Conservation (phyloP, 2,113 vertebrate species). For the Crotalus horridus region DNA sequence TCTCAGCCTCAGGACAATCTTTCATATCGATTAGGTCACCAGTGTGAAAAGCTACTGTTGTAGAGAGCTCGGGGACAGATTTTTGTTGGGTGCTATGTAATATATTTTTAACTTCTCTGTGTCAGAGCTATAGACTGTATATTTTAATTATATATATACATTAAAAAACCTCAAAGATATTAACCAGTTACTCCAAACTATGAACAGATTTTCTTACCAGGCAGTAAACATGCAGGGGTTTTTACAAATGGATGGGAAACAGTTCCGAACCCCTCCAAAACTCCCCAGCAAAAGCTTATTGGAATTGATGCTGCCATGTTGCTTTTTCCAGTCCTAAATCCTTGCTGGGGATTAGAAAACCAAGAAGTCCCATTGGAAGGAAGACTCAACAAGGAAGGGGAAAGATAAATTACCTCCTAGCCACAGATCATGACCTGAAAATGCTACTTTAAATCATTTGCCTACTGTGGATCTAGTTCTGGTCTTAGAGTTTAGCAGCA, state of each 20-base stretch:
- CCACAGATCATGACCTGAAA: neutral
- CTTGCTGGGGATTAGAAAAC: neutral
- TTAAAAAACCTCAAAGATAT: neutral
- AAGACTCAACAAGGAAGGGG: neutral
- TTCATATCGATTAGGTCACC: neutral
- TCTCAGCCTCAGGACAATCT: neutral
- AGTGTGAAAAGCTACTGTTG: neutral
- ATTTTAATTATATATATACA: neutral
- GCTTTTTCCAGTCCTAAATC: neutral
- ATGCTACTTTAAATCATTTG: neutral
- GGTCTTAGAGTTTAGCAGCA: neutral
- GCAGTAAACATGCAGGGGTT: neutral
- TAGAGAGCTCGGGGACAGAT: neutral
- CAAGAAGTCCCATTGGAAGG: neutral
- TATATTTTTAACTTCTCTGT: neutral
- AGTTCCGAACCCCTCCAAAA: neutral
- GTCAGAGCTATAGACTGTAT: neutral
- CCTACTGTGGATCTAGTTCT: neutral
- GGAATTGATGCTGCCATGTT: neutral
- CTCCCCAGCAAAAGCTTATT: neutral
- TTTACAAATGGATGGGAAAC: neutral
- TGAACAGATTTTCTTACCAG: neutral
- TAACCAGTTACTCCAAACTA: neutral
- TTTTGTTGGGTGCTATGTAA: neutral
- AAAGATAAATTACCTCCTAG: neutral